Evolutionary conservation across 2,797 vertebrate species (phyloP), one percentile per base, ranked within the genome.

Genomic region (Sylvia borin): DNA sequence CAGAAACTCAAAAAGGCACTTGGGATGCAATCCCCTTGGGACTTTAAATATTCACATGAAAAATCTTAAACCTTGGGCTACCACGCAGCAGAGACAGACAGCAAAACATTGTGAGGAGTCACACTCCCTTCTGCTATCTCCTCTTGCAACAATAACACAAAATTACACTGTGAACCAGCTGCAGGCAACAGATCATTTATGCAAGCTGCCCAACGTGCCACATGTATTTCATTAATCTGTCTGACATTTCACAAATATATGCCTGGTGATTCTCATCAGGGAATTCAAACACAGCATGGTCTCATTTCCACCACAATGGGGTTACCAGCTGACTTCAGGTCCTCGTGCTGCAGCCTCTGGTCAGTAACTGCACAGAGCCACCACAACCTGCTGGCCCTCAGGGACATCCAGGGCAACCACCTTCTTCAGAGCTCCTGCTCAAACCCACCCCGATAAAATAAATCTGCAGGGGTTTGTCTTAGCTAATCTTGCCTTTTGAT

Each of bases 1-100:
- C 60, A 94, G 61, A 83, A 89, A 50, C 81, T 93, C 78, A 91
- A 73, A 93, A 94, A 85, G 34, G 43, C 58, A 31, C 58, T 85
- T 81, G 89, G 72, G 85, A 81, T 80, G 75, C 40, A 85, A 45
- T 80, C 40, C 54, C 75, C 62, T 32, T 75, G 75, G 66, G 73
- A 36, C 36, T 92, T 88, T 55, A 94, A 90, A 90, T 70, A 85
- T 88, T 85, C 80, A 90, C 47, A 45, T 7, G 8, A 75, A 92
- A 85, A 88, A 75, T 74, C 61, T 85, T 80, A 77, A 93, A 82
- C 42, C 75, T 57, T 71, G 36, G n/a, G 81, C 80, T 88, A 38
- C 36, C 34, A 67, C 60, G 38, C 57, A 90, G 54, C 81, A 13
- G 36, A 96, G 65, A 75, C 47, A 83, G 79, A 85, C 31, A 74